Percentiles rank a stretch among this genome's conserved stretches.
These are phyloP conservation scores for Sisyra terminalis DNA, from an alignment of 2,888 invertebrate genomes.

Conservation along the genomic window DNA sequence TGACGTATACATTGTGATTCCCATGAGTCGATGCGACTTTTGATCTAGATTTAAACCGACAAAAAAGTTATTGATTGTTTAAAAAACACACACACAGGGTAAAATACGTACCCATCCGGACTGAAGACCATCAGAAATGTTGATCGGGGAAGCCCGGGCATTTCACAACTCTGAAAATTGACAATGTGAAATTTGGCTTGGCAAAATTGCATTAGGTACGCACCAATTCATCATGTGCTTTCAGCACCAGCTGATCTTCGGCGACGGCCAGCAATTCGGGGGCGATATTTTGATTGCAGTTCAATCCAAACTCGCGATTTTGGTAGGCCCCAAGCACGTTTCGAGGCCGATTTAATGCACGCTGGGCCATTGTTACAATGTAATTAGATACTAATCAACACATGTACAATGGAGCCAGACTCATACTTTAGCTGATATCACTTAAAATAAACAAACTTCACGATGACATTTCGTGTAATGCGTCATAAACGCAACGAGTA, in stretches of 20 bases:
- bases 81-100: conserved; percentile 3
- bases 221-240: conserved; percentile 42
- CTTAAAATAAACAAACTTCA: too few relatives aligned
- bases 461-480: too few relatives aligned
- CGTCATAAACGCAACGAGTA: too few relatives aligned
- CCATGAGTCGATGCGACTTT: conserved; percentile 79
- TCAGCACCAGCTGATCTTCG: conserved; percentile 46
- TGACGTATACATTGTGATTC: conserved; percentile 76
- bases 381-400: too few relatives aligned
- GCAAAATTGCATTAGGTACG: conserved; percentile 16
- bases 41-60: conserved; percentile 30
- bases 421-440: too few relatives aligned
- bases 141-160: conserved; percentile 59
- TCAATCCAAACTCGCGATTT: conserved; percentile 9
- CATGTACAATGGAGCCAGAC: too few relatives aligned
- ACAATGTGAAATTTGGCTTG: too few relatives aligned
- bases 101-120: conserved; percentile 55
- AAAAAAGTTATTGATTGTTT: neutral
- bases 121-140: conserved; percentile 80
- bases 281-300: conserved; percentile 2
- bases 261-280: conserved; percentile 29
- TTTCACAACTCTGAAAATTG: conserved; percentile 44
- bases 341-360: neutral
- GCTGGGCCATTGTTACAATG: too few relatives aligned
- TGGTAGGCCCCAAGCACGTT: conserved; percentile 10